Conservation (phyloP, 2,888 invertebrate genomes). For the Zootermopsis nevadensis region DNA sequence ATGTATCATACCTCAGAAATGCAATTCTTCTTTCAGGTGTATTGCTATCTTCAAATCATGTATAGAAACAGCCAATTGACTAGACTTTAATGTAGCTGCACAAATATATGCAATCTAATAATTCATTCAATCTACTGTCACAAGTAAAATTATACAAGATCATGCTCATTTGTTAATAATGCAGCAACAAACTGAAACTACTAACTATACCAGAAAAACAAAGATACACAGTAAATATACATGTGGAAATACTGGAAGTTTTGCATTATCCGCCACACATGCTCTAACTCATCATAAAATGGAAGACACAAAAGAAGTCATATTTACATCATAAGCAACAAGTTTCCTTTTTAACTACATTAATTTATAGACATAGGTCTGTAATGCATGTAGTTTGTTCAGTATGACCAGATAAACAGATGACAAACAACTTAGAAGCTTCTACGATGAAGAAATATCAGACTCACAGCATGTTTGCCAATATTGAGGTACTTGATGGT, state of each 20-base stretch:
- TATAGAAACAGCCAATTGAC: constrained; percentile 22
- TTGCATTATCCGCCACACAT: background rate
- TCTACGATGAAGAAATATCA: background rate
- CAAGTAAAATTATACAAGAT: background rate
- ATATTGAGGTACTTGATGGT: background rate
- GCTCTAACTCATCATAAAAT: background rate
- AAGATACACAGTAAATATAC: background rate
- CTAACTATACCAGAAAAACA: background rate
- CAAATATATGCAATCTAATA: background rate
- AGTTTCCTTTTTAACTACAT: background rate
- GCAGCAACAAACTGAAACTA: background rate
- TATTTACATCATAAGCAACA: background rate
- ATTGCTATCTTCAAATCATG: constrained; percentile 22
- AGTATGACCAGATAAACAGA: background rate
- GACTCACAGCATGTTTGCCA: background rate
- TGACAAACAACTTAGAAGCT: background rate
- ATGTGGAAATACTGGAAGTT: constrained; percentile 16
- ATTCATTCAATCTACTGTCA: background rate
- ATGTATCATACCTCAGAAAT: background rate
- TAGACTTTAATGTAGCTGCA: constrained; percentile 13
- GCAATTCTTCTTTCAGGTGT: background rate
- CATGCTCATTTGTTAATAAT: background rate
- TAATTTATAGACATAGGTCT: background rate
- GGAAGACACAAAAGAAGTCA: constrained; percentile 20
- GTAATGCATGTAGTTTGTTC: background rate